phyloP scores from a whole-genome alignment of 2,113 vertebrate species.

The Syrrhaptes paradoxus region DNA sequence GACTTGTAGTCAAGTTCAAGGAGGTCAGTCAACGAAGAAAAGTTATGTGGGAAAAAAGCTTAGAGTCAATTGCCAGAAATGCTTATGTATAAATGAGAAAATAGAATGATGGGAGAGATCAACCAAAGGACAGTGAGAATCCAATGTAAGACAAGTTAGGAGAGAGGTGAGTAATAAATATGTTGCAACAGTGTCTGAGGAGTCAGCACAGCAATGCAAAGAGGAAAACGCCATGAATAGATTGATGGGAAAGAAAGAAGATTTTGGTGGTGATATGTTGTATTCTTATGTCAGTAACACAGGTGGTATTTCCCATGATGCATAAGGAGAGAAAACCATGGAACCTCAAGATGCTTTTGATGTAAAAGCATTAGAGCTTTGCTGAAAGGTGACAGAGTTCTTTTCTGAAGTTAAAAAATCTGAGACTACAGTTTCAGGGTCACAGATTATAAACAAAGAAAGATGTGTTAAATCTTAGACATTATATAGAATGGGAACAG shows the following conservation, averaged over 20 bases:
- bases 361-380: not conserved
- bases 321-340: not conserved
- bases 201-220: not conserved
- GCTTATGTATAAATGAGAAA: not conserved
- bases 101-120: not conserved
- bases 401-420: not conserved
- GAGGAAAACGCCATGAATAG: not conserved
- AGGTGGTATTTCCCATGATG: not conserved
- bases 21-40: not conserved
- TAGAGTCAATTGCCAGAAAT: not conserved
- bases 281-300: not conserved
- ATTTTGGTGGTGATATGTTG: not conserved
- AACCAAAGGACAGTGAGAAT: not conserved
- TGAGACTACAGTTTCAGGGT: not conserved
- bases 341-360: not conserved
- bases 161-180: not conserved
- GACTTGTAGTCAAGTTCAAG: not conserved
- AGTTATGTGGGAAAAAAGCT: not conserved
- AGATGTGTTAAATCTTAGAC: not conserved
- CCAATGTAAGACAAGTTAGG: not conserved
- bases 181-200: not conserved
- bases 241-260: not conserved
- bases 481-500: not conserved
- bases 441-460: not conserved
- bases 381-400: not conserved